Percentiles rank a stretch among this genome's conserved stretches.
Conservation (phyloP, 1,140 invertebrate species). For the Paramacrobiotus metropolitanus region DNA sequence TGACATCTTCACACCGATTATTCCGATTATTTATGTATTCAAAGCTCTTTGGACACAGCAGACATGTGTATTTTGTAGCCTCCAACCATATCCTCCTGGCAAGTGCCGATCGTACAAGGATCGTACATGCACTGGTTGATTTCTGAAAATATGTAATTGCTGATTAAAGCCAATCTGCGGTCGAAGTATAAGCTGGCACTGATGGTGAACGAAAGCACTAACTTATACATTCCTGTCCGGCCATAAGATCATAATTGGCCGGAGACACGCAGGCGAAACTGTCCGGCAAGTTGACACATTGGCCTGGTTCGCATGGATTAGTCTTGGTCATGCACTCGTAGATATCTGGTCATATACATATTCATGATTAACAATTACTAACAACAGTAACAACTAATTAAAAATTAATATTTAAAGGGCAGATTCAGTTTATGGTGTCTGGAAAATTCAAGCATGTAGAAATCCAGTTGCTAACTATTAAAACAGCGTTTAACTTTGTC, state of each 20-base stretch:
- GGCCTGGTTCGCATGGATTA: slow-evolving; percentile 43
- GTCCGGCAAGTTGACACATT: slow-evolving; percentile 65
- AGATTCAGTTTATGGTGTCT: too few species aligned
- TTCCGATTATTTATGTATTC: neutral
- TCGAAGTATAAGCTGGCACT: too few species aligned
- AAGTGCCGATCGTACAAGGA: neutral
- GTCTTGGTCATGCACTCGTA: slow-evolving; percentile 45
- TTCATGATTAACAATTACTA: too few species aligned
- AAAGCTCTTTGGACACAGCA: neutral
- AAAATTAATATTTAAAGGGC: too few species aligned
- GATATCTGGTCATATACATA: too few species aligned
- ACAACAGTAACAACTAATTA: too few species aligned
- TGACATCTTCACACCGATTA: slow-evolving; percentile 40
- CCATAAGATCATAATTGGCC: slow-evolving; percentile 30
- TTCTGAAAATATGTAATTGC: neutral
- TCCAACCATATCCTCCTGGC: neutral
- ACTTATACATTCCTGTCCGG: neutral
- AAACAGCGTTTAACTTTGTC: too few species aligned
- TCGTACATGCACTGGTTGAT: slow-evolving; percentile 3
- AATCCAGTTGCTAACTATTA: too few species aligned
- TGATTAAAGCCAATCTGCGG: neutral
- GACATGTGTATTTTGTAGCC: neutral
- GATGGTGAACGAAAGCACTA: too few species aligned
- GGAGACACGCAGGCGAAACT: slow-evolving; percentile 66
- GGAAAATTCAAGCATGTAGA: too few species aligned